These are phyloP conservation scores for Talpa occidentalis DNA, from an alignment of 2,113 vertebrate genomes.

Conservation along the genomic window DNA sequence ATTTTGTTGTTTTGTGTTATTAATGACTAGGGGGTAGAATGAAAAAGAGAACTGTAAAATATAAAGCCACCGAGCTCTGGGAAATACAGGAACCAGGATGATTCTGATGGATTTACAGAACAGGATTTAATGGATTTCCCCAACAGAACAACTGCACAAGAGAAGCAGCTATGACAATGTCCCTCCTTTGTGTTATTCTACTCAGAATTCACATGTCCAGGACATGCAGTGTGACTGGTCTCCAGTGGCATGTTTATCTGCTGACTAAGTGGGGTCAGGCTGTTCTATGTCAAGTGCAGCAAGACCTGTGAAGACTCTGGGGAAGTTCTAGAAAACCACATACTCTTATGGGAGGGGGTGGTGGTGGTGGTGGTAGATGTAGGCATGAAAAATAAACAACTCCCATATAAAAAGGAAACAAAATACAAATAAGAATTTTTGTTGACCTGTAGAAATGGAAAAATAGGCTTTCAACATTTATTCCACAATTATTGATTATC, in stretches of 20 bases:
- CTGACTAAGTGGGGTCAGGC: not conserved
- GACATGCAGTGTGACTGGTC: rapidly evolving
- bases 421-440: conserved; percentile 67
- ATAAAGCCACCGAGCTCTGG: not conserved
- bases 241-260: not conserved
- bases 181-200: too few relatives aligned
- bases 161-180: not conserved
- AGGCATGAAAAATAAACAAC: conserved; percentile 11
- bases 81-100: not conserved
- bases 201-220: not conserved
- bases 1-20: not conserved
- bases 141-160: not conserved
- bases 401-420: conserved; percentile 44
- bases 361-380: not conserved
- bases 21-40: not conserved
- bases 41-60: not conserved
- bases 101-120: not conserved
- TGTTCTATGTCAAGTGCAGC: not conserved
- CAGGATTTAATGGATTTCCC: not conserved
- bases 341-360: not conserved
- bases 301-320: not conserved
- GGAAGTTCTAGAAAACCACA: not conserved
- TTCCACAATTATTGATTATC: conserved; percentile 69
- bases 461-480: conserved; percentile 70
- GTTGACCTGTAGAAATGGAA: conserved; percentile 51